Evolutionary conservation across 2,113 vertebrate genomes (phyloP).

Genomic region (Tinamus guttatus): DNA sequence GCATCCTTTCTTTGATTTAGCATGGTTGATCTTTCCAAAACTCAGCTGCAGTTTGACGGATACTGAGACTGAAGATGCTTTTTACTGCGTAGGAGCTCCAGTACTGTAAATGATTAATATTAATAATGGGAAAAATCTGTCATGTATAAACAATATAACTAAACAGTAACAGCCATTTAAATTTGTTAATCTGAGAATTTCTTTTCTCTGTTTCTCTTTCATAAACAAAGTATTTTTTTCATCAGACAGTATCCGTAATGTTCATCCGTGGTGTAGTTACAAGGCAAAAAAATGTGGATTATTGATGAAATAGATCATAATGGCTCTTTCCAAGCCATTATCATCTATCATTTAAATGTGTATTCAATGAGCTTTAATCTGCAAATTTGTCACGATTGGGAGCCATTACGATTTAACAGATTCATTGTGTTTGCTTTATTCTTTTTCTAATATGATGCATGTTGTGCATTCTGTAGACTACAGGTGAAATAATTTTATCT

Average conservation of each 20-base stretch:
- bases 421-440: conserved; percentile 73
- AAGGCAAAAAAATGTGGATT: conserved; percentile 60
- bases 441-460: conserved; percentile 33
- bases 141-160: conserved; percentile 24
- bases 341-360: conserved; percentile 76
- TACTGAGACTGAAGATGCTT: neutral
- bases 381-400: conserved; percentile 74
- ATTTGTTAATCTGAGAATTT: conserved; percentile 53
- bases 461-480: neutral
- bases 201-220: conserved; percentile 50
- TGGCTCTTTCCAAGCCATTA: conserved; percentile 64
- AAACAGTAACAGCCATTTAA: conserved; percentile 45
- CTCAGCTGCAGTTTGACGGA: neutral
- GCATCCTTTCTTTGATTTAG: neutral
- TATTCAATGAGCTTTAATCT: conserved; percentile 77
- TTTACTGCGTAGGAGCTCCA: conserved; percentile 45
- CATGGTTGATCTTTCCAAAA: neutral
- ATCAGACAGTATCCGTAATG: conserved; percentile 46
- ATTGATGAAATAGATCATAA: conserved; percentile 76
- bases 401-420: conserved; percentile 68
- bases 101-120: conserved; percentile 75
- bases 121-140: conserved; percentile 68
- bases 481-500: neutral
- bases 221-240: conserved; percentile 67
- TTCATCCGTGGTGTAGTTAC: conserved; percentile 53